Percentiles rank a stretch among this genome's conserved stretches.
These are phyloP conservation scores for Anticlea derivata DNA, from an alignment of 2,888 invertebrate genomes.

Conservation along the genomic window DNA sequence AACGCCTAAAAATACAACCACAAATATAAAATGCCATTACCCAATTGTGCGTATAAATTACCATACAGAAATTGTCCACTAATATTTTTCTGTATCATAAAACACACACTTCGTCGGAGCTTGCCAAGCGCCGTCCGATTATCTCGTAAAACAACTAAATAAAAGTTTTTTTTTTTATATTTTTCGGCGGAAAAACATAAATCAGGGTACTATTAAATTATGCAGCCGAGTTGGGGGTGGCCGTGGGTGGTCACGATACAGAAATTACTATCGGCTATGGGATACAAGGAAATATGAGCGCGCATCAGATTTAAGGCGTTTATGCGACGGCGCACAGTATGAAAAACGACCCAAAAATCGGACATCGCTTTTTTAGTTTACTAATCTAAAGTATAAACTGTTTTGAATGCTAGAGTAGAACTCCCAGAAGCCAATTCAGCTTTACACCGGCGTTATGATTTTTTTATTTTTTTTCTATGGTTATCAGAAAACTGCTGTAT, in stretches of 20 bases:
- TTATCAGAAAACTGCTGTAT: too few relatives aligned
- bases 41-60: constrained; percentile 33
- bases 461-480: too few relatives aligned
- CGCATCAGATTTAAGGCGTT: constrained; percentile 20
- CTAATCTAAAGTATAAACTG: too few relatives aligned
- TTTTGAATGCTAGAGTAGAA: too few relatives aligned
- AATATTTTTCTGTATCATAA: constrained; percentile 29
- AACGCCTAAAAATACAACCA: constrained; percentile 27
- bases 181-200: constrained; percentile 41
- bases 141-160: constrained; percentile 35
- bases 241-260: constrained; percentile 41
- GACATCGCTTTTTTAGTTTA: too few relatives aligned
- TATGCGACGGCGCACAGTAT: constrained; percentile 5
- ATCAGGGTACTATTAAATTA: constrained; percentile 61
- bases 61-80: constrained; percentile 30
- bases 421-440: too few relatives aligned
- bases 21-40: constrained; percentile 24
- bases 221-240: constrained; percentile 41
- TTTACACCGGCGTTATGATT: too few relatives aligned
- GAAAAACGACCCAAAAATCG: too few relatives aligned
- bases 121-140: constrained; percentile 32
- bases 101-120: constrained; percentile 24
- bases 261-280: constrained; percentile 44
- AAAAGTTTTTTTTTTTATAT: constrained; percentile 26
- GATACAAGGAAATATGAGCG: constrained; percentile 35